These are phyloP conservation scores for Actinopyga echinites DNA, from an alignment of 53 echinoderm and acorn worm genomes.

Conservation along the genomic window DNA sequence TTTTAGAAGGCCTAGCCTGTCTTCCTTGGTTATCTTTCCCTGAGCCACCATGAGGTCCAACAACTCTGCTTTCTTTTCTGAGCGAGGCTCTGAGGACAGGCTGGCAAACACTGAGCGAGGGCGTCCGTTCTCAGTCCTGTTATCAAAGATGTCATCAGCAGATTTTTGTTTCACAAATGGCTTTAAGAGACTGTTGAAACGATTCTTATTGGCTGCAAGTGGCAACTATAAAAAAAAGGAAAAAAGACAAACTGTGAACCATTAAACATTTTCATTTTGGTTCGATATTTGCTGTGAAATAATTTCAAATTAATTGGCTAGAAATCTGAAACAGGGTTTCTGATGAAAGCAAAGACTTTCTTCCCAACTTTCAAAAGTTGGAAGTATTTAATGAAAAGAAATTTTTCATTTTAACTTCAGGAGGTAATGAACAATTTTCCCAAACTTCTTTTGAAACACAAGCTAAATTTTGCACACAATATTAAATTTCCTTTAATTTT, in stretches of 20 bases:
- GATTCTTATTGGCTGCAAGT: constrained; percentile 23
- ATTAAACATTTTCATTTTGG: too few species aligned
- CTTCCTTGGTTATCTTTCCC: constrained; percentile 84
- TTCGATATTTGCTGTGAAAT: too few species aligned
- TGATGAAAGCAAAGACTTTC: too few species aligned
- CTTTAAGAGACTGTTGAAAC: constrained; percentile 29
- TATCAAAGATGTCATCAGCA: neutral
- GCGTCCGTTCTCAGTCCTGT: constrained; percentile 32
- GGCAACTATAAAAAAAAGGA: neutral
- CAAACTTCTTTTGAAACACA: too few species aligned
- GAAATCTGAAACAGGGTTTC: too few species aligned
- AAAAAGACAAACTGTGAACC: neutral
- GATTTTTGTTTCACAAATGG: constrained; percentile 36
- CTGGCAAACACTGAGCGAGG: constrained; percentile 76
- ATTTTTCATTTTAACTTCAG: too few species aligned
- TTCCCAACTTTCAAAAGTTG: too few species aligned
- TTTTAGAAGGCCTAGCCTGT: constrained; percentile 72
- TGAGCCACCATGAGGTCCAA: constrained; percentile 93
- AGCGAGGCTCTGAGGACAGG: constrained; percentile 53
- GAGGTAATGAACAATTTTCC: too few species aligned
- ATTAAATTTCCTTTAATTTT: too few species aligned
- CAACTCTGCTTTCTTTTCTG: constrained; percentile 72
- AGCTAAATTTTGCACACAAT: too few species aligned
- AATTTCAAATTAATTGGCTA: too few species aligned
- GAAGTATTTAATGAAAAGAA: neutral